These are phyloP conservation scores for Drosophila erecta DNA, from an alignment of 1,140 invertebrate genomes.

Conservation along the genomic window DNA sequence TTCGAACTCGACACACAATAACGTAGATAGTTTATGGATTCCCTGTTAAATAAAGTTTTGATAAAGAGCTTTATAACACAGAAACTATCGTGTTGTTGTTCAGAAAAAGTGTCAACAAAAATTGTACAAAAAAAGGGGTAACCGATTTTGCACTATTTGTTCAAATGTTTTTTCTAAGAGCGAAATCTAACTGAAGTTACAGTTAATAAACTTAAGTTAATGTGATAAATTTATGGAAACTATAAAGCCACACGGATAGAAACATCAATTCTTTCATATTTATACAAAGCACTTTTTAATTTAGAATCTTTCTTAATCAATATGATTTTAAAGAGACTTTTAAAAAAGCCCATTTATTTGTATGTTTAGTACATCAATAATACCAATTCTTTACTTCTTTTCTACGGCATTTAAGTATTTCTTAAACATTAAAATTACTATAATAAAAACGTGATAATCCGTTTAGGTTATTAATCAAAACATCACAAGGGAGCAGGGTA, in stretches of 20 bases:
- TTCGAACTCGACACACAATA: slow-evolving; percentile 35
- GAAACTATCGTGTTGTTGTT: slow-evolving; percentile 20
- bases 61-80: slow-evolving; percentile 35
- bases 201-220: neutral
- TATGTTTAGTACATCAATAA: no score
- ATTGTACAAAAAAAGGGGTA: neutral
- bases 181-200: neutral
- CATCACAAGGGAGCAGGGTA: neutral
- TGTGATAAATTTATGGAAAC: no score
- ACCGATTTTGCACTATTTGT: neutral
- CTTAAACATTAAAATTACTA: no score
- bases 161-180: neutral
- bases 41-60: slow-evolving; percentile 14
- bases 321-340: no score
- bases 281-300: no score
- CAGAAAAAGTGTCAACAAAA: neutral
- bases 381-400: no score
- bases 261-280: no score
- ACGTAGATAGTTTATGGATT: slow-evolving; percentile 28
- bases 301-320: no score
- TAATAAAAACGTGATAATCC: neutral
- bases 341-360: no score
- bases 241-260: no score
- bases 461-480: neutral
- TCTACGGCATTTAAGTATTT: no score